Base-by-base conservation (phyloP, 2,888 invertebrate genomes). In the Chaitophorus viminalis region DNA sequence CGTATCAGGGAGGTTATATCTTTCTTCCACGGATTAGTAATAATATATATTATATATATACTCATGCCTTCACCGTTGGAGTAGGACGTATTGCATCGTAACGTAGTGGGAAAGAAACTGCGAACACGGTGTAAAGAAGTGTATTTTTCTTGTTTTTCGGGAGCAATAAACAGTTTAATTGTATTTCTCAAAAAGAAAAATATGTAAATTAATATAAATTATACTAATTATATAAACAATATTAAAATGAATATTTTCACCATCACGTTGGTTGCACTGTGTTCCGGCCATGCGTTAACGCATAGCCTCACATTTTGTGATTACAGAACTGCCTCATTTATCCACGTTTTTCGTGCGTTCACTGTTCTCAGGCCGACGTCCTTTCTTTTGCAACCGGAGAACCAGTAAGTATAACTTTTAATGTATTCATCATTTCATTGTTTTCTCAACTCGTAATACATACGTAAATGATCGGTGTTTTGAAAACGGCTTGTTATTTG, bases 241-340 rank as follows among this genome's bases (percentile, higher is more conserved):
- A 14, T 46, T 14, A 1, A 46, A 46, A 1, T 0, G 14, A 25
- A 25, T 60, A 60, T 60, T 60, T 6, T 60, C 25, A 5, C 60
- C 60, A 25, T 18, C 6, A 21, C 9, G 68, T 60, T 68, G 68
- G 68, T 68, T 11, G 6, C 68, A n/a, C 68, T 68, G 70, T 17
- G 70, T 31, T 9, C 11, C 70, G 70, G 17, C 11, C 1, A 17
- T 17, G 29, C 29, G 70, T 70, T 65, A 17, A 14, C 31, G 29
- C 70, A 70, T 70, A 70, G 70, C 70, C 70, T 70, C 70, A 70
- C 70, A 70, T 70, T 70, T 70, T 3, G 29, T n/a, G 29, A 46
- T 46, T 46, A 46, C 14, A 46, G 14, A 14, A 11, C 60, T 60
- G 21, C 21, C 60, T 18, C 60, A 60, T 60, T 60, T 60, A 60